Base-by-base conservation (phyloP, 2,888 invertebrate species). In the Spisula solida region DNA sequence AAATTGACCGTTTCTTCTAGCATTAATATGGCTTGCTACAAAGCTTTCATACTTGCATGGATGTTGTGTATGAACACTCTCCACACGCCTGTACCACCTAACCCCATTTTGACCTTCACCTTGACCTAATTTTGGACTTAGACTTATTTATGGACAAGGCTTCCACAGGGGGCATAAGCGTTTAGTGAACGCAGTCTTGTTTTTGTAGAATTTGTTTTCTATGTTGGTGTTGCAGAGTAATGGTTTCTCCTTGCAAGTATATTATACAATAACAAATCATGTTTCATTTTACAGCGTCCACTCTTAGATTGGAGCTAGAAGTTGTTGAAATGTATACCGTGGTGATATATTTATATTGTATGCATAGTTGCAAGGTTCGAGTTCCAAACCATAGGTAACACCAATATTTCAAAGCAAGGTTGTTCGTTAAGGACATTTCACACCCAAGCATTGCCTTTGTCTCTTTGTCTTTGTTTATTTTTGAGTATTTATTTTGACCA, bases 401-500 rank as follows among this genome's bases (percentile, higher is more conserved):
- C 25, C 60, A 66, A 25, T 66, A 25, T 66, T 66, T 66, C 25
- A 25, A 66, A 10, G 60, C 25, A 66, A 66, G 60, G 60, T 66
- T 18, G 25, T 25, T 12, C 6, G 8, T 60, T 25, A 14, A 55
- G 55, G 18, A 8, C 25, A 66, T 66, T n/a, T 66, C n/a, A 25
- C 6, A 25, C n/a, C 60, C 60, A 25, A 66, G 60, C 25, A 66
- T 66, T 66, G n/a, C 25, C 25, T 66, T 66, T 51, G 14, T 31
- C 75, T 31, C n/a, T n/a, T n/a, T n/a, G n/a, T n/a, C n/a, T n/a
- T n/a, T 75, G 31, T 31, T 14, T 75, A 75, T 75, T 31, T 75
- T 75, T 75, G 31, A 75, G 75, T 31, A 31, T 55, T 41, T 41
- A 55, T 81, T 70, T 75, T 86, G 86, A 86, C 86, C 70, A 31